These are phyloP conservation scores for Acleris holmiana DNA, from an alignment of 2,888 invertebrate genomes.

Conservation along the genomic window DNA sequence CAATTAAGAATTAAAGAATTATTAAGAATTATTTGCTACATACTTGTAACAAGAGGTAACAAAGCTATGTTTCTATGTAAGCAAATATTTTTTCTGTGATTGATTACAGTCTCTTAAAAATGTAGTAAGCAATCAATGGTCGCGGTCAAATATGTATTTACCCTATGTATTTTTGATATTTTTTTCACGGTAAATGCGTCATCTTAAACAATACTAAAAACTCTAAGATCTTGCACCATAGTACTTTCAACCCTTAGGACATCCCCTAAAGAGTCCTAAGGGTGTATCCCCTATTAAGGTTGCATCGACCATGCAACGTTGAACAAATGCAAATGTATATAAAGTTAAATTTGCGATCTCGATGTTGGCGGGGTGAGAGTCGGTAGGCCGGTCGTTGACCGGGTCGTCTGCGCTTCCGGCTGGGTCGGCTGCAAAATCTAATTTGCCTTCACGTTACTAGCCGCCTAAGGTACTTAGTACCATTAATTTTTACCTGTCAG, in stretches of 20 bases:
- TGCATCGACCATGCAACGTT: not conserved
- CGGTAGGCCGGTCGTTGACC: conserved; percentile 24
- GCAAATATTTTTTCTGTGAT: too few relatives aligned
- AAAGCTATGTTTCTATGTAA: too few relatives aligned
- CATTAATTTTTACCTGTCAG: not conserved
- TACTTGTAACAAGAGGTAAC: too few relatives aligned
- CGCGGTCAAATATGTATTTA: too few relatives aligned
- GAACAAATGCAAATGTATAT: not conserved
- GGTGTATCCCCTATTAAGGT: too few relatives aligned
- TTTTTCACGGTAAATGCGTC: not conserved
- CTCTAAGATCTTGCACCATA: not conserved
- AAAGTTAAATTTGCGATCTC: not conserved
- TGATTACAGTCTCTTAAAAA: too few relatives aligned
- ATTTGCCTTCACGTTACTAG: conserved; percentile 16
- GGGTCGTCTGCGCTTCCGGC: conserved; percentile 25
- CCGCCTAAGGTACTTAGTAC: not conserved
- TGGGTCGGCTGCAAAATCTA: conserved; percentile 15
- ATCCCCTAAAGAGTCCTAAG: too few relatives aligned
- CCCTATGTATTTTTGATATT: not conserved
- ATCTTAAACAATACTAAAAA: not conserved
- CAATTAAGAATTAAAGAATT: too few relatives aligned
- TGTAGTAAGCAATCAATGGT: too few relatives aligned
- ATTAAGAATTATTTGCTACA: too few relatives aligned
- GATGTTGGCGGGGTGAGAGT: not conserved
- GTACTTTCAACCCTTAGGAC: too few relatives aligned